A percentile compares a stretch with the other conserved stretches of the same genome.
These are phyloP conservation scores for Brienomyrus longianalis DNA, from an alignment of 2,113 vertebrate species.

Conservation along the genomic window DNA sequence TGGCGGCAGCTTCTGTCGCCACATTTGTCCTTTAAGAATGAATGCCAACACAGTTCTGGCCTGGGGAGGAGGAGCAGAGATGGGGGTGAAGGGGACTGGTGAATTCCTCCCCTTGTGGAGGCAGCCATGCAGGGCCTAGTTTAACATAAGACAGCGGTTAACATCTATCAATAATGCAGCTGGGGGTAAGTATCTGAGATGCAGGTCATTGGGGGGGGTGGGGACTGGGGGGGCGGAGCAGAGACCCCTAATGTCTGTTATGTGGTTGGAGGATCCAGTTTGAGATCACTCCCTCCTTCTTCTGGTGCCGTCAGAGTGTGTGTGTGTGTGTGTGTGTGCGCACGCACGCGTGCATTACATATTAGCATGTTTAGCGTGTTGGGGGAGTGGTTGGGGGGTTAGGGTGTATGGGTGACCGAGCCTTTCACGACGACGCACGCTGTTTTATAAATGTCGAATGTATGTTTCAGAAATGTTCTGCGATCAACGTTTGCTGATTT, in stretches of 20 bases:
- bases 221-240: background rate
- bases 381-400: background rate
- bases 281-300: background rate
- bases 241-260: background rate
- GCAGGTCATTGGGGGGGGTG: conserved; percentile 42
- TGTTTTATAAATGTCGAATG: background rate
- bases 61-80: background rate
- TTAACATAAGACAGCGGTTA: conserved; percentile 60
- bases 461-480: background rate
- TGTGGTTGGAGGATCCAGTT: background rate
- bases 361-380: background rate
- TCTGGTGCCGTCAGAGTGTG: background rate
- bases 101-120: conserved; percentile 46
- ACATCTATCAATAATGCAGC: conserved; percentile 66
- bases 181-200: conserved; percentile 62
- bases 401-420: background rate
- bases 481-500: background rate
- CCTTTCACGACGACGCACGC: background rate
- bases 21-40: background rate
- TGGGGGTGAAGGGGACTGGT: background rate
- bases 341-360: background rate
- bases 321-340: background rate
- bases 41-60: background rate
- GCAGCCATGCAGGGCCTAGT: conserved; percentile 42
- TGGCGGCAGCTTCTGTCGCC: background rate